phyloP scores from a whole-genome alignment of 2,797 vertebrate genomes.

The Sphenopsis melanotis region DNA sequence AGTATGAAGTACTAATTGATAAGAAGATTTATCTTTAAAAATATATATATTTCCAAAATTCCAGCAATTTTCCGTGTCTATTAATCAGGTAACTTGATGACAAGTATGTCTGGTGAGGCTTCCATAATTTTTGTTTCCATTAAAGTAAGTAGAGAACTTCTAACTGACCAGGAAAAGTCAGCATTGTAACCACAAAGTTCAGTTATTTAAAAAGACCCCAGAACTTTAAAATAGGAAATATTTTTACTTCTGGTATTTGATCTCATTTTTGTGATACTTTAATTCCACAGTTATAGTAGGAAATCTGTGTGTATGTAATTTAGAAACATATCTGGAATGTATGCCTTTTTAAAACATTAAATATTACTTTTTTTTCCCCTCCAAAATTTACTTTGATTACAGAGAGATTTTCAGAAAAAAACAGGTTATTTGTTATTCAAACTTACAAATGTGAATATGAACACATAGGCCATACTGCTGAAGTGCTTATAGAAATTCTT shows the following conservation, averaged over 20 bases:
- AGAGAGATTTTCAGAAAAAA: neutral
- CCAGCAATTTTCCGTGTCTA: neutral
- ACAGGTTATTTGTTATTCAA: neutral
- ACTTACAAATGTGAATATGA: neutral
- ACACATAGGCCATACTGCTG: neutral
- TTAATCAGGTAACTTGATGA: neutral
- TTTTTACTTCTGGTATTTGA: neutral
- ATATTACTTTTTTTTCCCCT: neutral
- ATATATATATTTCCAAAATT: neutral
- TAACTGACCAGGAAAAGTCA: neutral
- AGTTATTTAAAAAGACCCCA: neutral
- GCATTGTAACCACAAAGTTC: neutral
- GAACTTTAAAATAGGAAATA: neutral
- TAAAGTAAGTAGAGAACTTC: neutral
- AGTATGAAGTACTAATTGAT: neutral
- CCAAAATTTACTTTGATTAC: neutral
- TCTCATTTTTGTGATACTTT: neutral
- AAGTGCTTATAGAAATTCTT: neutral
- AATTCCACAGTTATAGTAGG: neutral
- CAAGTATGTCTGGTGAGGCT: neutral
- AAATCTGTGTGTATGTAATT: neutral
- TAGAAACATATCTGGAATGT: neutral
- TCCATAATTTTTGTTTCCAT: neutral
- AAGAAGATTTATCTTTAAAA: neutral
- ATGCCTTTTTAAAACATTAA: neutral